Evolutionary conservation across 2,797 vertebrate species (phyloP).

Genomic region (Aplochiton taeniatus): DNA sequence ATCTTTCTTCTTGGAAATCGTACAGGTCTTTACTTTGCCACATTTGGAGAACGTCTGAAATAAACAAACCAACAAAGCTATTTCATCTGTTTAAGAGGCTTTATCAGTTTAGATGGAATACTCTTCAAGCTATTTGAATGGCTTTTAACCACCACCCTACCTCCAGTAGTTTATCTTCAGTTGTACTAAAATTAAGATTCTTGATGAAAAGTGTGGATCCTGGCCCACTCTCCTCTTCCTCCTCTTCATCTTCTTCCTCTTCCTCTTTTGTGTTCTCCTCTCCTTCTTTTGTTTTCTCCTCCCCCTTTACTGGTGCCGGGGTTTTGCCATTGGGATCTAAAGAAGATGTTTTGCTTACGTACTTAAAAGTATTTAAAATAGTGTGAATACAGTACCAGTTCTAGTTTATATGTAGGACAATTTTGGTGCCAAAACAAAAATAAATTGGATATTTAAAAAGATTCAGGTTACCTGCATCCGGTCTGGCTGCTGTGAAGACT

Average conservation of each 20-base stretch:
- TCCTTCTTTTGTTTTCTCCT: slow-evolving; percentile 19
- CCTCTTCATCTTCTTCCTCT: slow-evolving; percentile 76
- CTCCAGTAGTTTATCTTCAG: slow-evolving; percentile 83
- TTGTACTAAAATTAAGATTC: slow-evolving; percentile 91
- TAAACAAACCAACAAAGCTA: slow-evolving; percentile 29
- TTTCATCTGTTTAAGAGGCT: neutral
- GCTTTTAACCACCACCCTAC: slow-evolving; percentile 58
- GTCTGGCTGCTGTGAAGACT: slow-evolving; percentile 77
- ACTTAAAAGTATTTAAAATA: neutral
- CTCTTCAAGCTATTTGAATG: neutral
- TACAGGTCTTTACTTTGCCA: slow-evolving; percentile 86
- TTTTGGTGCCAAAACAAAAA: neutral
- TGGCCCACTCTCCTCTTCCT: slow-evolving; percentile 80
- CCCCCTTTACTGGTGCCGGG: slow-evolving; percentile 47
- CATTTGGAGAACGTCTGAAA: slow-evolving; percentile 87
- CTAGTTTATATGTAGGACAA: neutral
- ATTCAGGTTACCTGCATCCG: slow-evolving; percentile 45
- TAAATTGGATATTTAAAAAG: neutral
- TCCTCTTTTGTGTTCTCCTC: slow-evolving; percentile 81
- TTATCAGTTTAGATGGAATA: neutral
- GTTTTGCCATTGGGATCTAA: slow-evolving; percentile 2
- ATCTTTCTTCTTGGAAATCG: slow-evolving; percentile 91
- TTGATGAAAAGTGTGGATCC: slow-evolving; percentile 95
- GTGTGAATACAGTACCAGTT: neutral
- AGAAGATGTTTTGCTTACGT: neutral